Conservation (phyloP, 1,140 invertebrate genomes). For the Hetaerina americana region DNA sequence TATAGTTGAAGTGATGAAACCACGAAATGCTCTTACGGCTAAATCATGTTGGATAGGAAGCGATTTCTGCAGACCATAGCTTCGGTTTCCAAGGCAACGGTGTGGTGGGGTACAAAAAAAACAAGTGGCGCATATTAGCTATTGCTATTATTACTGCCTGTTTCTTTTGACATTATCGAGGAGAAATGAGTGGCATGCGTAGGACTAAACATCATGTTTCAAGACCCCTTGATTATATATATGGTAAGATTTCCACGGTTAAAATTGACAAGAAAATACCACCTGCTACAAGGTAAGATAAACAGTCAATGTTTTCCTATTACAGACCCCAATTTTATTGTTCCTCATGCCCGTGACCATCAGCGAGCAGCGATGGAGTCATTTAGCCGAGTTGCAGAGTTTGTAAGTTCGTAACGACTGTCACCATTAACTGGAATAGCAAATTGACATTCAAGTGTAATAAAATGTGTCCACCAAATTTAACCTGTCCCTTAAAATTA, state of each 20-base stretch:
- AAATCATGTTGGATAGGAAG: no score
- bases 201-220: not conserved
- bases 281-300: not conserved
- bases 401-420: not conserved
- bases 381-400: not conserved
- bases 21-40: no score
- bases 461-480: not conserved
- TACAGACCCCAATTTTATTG: not conserved
- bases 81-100: no score
- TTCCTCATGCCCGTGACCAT: not conserved
- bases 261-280: not conserved
- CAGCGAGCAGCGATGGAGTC: not conserved
- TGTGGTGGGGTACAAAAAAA: no score
- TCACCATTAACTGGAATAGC: not conserved
- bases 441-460: not conserved
- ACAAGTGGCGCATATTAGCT: no score
- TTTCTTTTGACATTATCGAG: no score
- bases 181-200: no score
- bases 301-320: not conserved
- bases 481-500: not conserved
- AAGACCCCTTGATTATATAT: not conserved
- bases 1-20: no score
- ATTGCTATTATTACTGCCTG: no score
- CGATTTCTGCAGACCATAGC: no score
- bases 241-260: not conserved